phyloP scores from a whole-genome alignment of 2,888 invertebrate species.

The Drosophila buzzatii region DNA sequence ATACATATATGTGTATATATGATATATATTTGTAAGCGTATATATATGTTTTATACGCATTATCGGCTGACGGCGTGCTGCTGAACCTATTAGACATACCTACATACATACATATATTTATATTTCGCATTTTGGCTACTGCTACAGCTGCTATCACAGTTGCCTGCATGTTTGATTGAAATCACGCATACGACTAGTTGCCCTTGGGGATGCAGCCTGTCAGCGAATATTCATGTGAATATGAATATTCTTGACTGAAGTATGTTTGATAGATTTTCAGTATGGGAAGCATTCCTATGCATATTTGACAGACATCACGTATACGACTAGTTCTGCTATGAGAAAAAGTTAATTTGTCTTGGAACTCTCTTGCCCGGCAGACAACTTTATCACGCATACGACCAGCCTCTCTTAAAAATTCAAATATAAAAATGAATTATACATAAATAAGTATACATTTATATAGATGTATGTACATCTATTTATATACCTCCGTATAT shows the following conservation, averaged over 20 bases:
- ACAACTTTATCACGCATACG: background rate
- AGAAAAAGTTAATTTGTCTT: background rate
- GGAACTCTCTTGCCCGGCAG: background rate
- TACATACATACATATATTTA: background rate
- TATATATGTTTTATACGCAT: constrained; percentile 2
- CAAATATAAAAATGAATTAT: background rate
- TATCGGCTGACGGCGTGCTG: constrained; percentile 16
- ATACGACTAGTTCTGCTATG: background rate
- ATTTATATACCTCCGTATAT: background rate
- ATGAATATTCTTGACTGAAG: no score
- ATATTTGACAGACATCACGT: background rate
- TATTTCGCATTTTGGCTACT: constrained; percentile 4
- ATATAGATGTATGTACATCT: background rate
- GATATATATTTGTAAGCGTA: background rate
- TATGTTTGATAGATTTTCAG: no score
- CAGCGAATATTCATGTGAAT: background rate
- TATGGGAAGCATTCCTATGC: no score
- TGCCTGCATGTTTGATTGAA: constrained; percentile 1
- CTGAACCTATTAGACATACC: background rate
- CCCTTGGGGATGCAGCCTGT: background rate
- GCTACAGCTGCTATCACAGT: constrained; percentile 1
- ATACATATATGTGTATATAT: background rate
- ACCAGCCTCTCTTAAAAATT: background rate
- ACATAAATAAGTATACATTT: background rate
- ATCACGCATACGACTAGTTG: constrained; percentile 3